Percentiles rank a stretch among this genome's conserved stretches.
Evolutionary conservation across 2,113 vertebrate species (phyloP).

Genomic region (Pangasianodon hypophthalmus): DNA sequence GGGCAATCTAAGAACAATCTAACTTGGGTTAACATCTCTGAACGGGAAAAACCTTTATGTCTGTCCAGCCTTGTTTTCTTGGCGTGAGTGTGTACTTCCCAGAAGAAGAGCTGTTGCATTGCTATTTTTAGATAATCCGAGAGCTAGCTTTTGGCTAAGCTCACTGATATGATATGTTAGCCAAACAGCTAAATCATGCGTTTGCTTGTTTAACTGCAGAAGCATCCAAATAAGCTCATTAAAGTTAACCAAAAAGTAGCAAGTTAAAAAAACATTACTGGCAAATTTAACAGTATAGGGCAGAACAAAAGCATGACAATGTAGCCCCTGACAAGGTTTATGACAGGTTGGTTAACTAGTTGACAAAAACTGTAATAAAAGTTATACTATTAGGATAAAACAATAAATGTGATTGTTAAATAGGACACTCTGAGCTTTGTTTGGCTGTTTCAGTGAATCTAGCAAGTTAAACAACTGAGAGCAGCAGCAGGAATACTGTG

Average conservation of each 20-base stretch:
- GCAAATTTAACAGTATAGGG: not conserved
- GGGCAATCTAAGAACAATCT: slow-evolving; percentile 11
- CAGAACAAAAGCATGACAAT: not conserved
- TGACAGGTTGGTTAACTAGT: not conserved
- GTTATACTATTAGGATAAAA: not conserved
- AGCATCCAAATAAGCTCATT: not conserved
- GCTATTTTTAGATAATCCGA: slow-evolving; percentile 32
- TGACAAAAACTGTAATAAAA: not conserved
- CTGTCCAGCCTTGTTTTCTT: slow-evolving; percentile 23
- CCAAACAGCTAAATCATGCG: not conserved
- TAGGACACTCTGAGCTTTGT: not conserved
- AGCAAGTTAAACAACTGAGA: not conserved
- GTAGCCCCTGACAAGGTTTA: not conserved
- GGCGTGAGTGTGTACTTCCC: slow-evolving; percentile 12
- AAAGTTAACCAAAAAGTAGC: not conserved
- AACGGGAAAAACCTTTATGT: slow-evolving; percentile 24
- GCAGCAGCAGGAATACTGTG: not conserved
- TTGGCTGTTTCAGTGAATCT: not conserved
- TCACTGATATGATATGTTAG: not conserved
- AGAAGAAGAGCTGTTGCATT: slow-evolving; percentile 24
- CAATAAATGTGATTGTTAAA: not conserved
- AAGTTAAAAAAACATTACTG: not conserved
- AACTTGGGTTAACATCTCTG: slow-evolving; percentile 34
- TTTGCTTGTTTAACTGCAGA: not conserved
- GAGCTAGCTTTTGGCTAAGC: slow-evolving; percentile 13